Conservation (phyloP, 1,140 invertebrate species). For the Drosophila setifemur region DNA sequence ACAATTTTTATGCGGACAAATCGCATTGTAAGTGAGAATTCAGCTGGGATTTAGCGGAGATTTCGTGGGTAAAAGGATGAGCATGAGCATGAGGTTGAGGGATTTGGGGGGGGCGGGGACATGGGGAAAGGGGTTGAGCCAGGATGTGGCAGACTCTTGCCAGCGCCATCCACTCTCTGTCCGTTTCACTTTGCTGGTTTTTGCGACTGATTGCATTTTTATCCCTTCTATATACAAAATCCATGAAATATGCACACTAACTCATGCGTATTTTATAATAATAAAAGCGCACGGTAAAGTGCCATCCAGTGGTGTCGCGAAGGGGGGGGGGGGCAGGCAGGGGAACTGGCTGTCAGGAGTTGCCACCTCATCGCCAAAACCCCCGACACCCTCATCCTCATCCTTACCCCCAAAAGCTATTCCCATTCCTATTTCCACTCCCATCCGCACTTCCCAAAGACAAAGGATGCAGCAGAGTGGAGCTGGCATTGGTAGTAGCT, state of each 20-base stretch:
- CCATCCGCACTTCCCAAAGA: slow-evolving; percentile 46
- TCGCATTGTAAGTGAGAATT: slow-evolving; percentile 34
- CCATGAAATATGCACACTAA: slow-evolving; percentile 81
- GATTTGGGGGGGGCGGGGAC: not conserved
- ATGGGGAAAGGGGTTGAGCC: too few species aligned
- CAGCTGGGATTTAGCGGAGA: slow-evolving; percentile 36
- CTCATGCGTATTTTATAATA: slow-evolving; percentile 81
- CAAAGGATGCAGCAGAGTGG: slow-evolving; percentile 57
- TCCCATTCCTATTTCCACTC: too few species aligned
- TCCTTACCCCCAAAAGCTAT: not conserved
- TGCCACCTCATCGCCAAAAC: not conserved
- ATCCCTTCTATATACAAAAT: slow-evolving; percentile 78
- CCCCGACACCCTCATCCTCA: not conserved
- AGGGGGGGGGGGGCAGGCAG: not conserved
- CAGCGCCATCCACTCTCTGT: slow-evolving; percentile 32
- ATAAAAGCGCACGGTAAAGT: slow-evolving; percentile 65
- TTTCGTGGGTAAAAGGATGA: slow-evolving; percentile 24
- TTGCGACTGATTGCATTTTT: slow-evolving; percentile 80
- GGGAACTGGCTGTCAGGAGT: slow-evolving; percentile 25
- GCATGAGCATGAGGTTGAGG: not conserved
- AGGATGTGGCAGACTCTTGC: not conserved
- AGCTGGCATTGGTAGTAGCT: slow-evolving; percentile 5
- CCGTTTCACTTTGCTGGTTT: slow-evolving; percentile 79
- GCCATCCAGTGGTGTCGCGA: slow-evolving; percentile 7
- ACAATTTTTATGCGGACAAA: slow-evolving; percentile 26